Percentiles rank a stretch among this genome's conserved stretches.
Evolutionary conservation across 30 jellyfish, hydroid and myxozoan genomes (phyloP).

Genomic region (Cassiopea xamachana): DNA sequence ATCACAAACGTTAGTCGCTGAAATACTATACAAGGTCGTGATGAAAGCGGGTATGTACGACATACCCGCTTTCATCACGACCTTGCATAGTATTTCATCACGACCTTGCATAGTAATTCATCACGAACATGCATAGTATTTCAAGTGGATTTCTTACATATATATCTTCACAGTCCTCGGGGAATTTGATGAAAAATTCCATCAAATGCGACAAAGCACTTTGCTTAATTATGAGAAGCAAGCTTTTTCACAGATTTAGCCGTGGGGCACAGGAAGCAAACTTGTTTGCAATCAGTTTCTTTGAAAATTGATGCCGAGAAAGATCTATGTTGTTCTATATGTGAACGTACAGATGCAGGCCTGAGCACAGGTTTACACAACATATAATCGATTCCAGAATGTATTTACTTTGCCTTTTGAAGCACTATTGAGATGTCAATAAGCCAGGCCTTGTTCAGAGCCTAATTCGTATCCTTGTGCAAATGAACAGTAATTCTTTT

Average conservation of each 20-base stretch:
- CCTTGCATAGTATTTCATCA: no score
- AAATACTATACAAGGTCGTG: no score
- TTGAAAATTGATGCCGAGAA: conserved; percentile 53
- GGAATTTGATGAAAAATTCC: neutral
- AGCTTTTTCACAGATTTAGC: neutral
- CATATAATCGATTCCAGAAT: conserved; percentile 35
- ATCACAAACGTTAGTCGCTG: no score
- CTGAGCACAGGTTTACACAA: conserved; percentile 9
- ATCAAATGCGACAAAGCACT: neutral
- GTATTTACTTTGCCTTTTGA: conserved; percentile 15
- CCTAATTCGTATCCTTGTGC: conserved; percentile 6
- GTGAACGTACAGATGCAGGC: conserved; percentile 63
- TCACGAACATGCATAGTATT: no score
- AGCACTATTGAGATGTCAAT: conserved; percentile 4
- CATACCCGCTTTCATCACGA: no score
- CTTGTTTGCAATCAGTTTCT: conserved; percentile 44
- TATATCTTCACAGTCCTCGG: no score
- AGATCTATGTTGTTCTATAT: conserved; percentile 25
- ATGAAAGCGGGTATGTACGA: no score
- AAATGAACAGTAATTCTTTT: neutral
- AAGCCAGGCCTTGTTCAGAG: conserved; percentile 2
- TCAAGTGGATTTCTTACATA: no score
- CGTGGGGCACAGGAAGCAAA: conserved; percentile 2
- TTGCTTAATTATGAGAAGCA: neutral
- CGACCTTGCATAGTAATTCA: no score